These are phyloP conservation scores for Zonitis immaculata DNA, from an alignment of 2,888 invertebrate species.

Conservation along the genomic window DNA sequence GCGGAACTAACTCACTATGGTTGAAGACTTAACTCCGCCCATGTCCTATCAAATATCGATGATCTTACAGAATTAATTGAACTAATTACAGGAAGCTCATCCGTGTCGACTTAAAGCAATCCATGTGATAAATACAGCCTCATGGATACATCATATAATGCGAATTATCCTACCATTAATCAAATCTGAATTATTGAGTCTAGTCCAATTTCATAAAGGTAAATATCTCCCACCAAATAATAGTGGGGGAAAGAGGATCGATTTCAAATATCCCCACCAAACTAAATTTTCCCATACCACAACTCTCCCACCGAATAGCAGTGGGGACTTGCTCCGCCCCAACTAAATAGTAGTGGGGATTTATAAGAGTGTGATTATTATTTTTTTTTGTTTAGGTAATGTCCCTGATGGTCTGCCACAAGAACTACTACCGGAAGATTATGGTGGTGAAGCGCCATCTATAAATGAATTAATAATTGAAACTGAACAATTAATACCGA, in stretches of 20 bases:
- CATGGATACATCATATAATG: conserved; percentile 66
- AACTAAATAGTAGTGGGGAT: too few species aligned
- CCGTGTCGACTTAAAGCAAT: conserved; percentile 62
- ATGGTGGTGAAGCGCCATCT: conserved; percentile 56
- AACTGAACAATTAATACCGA: conserved; percentile 54
- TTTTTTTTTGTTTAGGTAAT: conserved; percentile 28
- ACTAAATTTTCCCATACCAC: too few species aligned
- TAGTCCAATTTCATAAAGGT: conserved; percentile 55
- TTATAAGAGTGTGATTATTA: too few species aligned
- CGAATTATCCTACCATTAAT: conserved; percentile 61
- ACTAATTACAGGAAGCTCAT: conserved; percentile 58
- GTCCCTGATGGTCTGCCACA: conserved; percentile 43
- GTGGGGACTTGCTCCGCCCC: too few species aligned
- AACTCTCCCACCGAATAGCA: too few species aligned
- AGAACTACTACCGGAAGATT: conserved; percentile 52
- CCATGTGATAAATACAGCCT: conserved; percentile 62
- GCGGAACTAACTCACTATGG: too few species aligned
- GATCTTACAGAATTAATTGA: too few species aligned
- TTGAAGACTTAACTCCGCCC: too few species aligned
- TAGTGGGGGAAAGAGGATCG: too few species aligned
- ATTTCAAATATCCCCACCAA: too few species aligned
- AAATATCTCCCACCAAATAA: conserved; percentile 6
- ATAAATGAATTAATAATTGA: conserved; percentile 57
- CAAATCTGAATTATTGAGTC: conserved; percentile 57
- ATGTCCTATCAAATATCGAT: too few species aligned